phyloP scores from a whole-genome alignment of 30 jellyfish, hydroid and myxozoan species.

The Mastigias papua region DNA sequence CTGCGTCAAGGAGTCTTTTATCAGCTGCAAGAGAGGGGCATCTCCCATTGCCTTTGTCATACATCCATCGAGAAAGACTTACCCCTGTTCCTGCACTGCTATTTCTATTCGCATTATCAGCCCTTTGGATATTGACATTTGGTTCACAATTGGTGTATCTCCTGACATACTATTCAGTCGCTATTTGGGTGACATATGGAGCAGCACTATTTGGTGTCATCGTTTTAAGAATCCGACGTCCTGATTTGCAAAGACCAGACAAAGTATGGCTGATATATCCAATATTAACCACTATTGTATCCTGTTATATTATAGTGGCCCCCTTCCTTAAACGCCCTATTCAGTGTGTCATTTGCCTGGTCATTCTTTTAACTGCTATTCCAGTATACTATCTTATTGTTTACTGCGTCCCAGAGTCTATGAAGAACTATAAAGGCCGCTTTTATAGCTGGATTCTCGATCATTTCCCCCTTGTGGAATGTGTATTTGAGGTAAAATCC shows the following conservation, averaged over 20 bases:
- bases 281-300: constrained; percentile 18
- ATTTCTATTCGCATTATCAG: constrained; percentile 13
- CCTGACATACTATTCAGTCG: constrained; percentile 13
- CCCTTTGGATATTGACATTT: constrained; percentile 56
- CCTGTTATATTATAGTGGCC: constrained; percentile 18
- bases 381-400: constrained; percentile 24
- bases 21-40: constrained; percentile 88
- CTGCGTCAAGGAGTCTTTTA: constrained; percentile 32
- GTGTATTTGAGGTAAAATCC: neutral
- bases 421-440: neutral
- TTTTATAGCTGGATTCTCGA: neutral
- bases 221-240: constrained; percentile 32
- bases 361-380: constrained; percentile 8
- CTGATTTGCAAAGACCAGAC: constrained; percentile 57
- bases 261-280: constrained; percentile 64
- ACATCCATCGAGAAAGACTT: constrained; percentile 58
- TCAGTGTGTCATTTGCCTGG: constrained; percentile 1
- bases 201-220: constrained; percentile 2
- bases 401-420: neutral
- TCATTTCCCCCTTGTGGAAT: neutral
- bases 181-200: constrained; percentile 40
- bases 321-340: constrained; percentile 55
- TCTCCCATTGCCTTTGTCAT: constrained; percentile 59
- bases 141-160: constrained; percentile 35
- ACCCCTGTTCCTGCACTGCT: constrained; percentile 75